phyloP scores from a whole-genome alignment of 92 coral and sea anemone species.

The Siderastrea radians region DNA sequence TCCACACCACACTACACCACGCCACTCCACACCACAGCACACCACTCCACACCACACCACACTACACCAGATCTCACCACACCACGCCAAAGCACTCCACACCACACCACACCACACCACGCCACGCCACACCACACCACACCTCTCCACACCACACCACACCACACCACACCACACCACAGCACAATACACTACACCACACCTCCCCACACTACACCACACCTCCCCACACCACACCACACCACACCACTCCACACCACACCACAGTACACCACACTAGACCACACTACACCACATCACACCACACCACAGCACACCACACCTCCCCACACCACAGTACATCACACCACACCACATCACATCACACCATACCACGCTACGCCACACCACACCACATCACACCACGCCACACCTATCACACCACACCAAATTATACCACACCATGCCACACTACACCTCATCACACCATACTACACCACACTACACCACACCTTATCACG shows the following conservation, averaged over 20 bases:
- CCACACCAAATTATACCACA: conserved; percentile 27
- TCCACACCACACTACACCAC: conserved; percentile 2
- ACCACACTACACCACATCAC: too few relatives aligned
- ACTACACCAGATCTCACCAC: conserved; percentile 26
- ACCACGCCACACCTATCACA: conserved; percentile 22
- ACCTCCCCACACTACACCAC: too few relatives aligned
- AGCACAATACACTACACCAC: too few relatives aligned
- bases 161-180: conserved; percentile 16
- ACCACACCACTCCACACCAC: too few relatives aligned
- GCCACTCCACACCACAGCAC: conserved; percentile 33
- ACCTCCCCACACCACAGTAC: conserved; percentile 15
- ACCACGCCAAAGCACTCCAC: too few relatives aligned
- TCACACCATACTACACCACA: conserved; percentile 11
- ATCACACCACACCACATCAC: too few relatives aligned
- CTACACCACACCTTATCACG: too few relatives aligned
- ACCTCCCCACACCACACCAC: too few relatives aligned
- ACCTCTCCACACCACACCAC: conserved; percentile 27
- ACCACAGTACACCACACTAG: too few relatives aligned
- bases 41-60: conserved; percentile 21
- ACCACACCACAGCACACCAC: background rate
- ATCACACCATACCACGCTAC: too few relatives aligned
- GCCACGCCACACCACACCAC: too few relatives aligned
- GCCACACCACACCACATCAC: background rate
- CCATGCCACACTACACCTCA: conserved; percentile 25
- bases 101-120: too few relatives aligned